A percentile compares a stretch with the other conserved stretches of the same genome.
phyloP scores from a whole-genome alignment of 2,888 invertebrate species.

The Nomada fucata region DNA sequence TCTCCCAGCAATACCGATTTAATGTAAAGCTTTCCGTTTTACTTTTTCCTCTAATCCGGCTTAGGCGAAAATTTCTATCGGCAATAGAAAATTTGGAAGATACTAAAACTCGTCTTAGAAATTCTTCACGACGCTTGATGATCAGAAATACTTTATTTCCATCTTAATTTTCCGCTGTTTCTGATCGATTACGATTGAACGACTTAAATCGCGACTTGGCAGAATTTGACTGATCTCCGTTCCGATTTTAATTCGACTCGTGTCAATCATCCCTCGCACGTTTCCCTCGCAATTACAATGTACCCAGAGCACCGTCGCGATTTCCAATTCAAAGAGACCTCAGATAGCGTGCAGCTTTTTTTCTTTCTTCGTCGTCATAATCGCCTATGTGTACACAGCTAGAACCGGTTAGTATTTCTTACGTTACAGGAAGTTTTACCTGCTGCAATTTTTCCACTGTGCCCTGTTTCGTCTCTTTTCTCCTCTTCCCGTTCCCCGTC shows the following conservation, averaged over 20 bases:
- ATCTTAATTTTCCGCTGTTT: neutral
- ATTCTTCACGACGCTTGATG: too few relatives aligned
- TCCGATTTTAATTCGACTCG: too few relatives aligned
- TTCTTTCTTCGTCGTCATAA: constrained; percentile 38
- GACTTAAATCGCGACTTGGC: too few relatives aligned
- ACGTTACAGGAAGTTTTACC: constrained; percentile 70
- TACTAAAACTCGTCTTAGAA: too few relatives aligned
- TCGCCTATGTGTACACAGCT: constrained; percentile 30
- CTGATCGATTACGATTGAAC: neutral
- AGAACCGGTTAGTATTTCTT: constrained; percentile 74
- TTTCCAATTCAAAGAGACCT: constrained; percentile 2
- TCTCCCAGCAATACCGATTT: too few relatives aligned
- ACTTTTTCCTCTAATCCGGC: too few relatives aligned
- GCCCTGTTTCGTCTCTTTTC: constrained; percentile 28
- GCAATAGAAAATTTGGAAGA: neutral
- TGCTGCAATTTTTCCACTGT: constrained; percentile 61
- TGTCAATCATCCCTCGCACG: too few relatives aligned
- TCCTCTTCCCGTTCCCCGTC: neutral
- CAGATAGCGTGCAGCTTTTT: neutral
- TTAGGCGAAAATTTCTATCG: neutral
- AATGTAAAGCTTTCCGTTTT: too few relatives aligned
- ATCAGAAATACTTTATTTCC: too few relatives aligned
- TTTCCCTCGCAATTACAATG: neutral
- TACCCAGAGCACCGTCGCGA: constrained; percentile 10
- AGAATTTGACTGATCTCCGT: too few relatives aligned